Percentiles rank a stretch among this genome's conserved stretches.
phyloP scores from a whole-genome alignment of 2,797 vertebrate species.

The Artibeus lituratus region DNA sequence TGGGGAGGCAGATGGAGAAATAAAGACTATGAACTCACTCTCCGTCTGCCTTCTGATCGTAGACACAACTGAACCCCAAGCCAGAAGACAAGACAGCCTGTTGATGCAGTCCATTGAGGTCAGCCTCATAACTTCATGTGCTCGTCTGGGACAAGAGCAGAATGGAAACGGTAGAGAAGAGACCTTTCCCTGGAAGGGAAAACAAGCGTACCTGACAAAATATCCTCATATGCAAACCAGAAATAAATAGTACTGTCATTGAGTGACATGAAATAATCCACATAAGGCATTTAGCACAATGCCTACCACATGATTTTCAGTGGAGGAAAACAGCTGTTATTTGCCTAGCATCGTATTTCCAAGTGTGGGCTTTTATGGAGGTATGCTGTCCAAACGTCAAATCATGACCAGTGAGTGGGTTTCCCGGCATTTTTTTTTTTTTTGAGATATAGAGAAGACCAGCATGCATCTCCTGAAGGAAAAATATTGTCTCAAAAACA shows the following conservation, averaged over 20 bases:
- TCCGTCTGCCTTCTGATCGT: not conserved
- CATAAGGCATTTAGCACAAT: not conserved
- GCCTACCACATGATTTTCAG: not conserved
- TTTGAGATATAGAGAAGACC: not conserved
- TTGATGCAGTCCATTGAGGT: not conserved
- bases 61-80: not conserved
- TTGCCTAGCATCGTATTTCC: not conserved
- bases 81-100: not conserved
- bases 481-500: slow-evolving; percentile 15
- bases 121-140: not conserved
- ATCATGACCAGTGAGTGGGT: not conserved
- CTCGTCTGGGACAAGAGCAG: not conserved
- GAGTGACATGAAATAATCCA: slow-evolving; percentile 5
- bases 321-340: not conserved
- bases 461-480: not conserved
- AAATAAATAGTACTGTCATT: not conserved
- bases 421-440: not conserved
- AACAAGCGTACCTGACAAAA: not conserved
- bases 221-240: not conserved
- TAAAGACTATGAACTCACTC: not conserved
- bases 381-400: not conserved
- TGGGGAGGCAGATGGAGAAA: slow-evolving; percentile 1
- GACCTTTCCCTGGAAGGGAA: not conserved
- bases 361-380: not conserved
- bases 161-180: not conserved